Percentiles rank a stretch among this genome's conserved stretches.
Conservation (phyloP, 2,888 invertebrate species). For the Sminthurinus aureus region DNA sequence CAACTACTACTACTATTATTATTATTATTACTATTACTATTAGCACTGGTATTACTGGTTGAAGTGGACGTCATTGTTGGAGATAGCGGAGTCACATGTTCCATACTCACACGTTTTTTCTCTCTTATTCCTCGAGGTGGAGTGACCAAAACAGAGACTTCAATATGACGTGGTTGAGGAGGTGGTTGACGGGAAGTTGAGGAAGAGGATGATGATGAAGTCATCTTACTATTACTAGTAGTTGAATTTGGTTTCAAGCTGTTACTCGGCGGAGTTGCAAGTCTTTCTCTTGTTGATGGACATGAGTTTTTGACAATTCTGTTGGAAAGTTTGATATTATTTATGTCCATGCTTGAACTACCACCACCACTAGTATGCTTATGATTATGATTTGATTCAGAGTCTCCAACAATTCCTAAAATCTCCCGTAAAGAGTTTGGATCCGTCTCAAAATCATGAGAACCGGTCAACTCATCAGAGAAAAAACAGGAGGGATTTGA, state of each 20-base stretch:
- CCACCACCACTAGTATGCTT: conserved; percentile 4
- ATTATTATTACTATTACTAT: conserved; percentile 5
- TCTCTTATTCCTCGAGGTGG: conserved; percentile 50
- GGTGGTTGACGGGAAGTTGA: neutral
- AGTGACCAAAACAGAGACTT: conserved; percentile 57
- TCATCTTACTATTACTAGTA: neutral
- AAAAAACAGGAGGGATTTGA: conserved; percentile 44
- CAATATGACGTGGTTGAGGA: conserved; percentile 51
- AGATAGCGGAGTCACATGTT: conserved; percentile 49
- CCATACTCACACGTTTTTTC: conserved; percentile 53
- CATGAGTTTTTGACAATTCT: conserved; percentile 22
- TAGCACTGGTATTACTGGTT: neutral
- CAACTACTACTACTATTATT: too few relatives aligned
- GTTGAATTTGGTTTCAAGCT: neutral
- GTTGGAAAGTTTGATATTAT: neutral
- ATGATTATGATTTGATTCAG: conserved; percentile 11
- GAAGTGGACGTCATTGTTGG: conserved; percentile 17
- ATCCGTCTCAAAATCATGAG: conserved; percentile 43
- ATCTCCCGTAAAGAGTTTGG: conserved; percentile 47
- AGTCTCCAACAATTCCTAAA: conserved; percentile 25
- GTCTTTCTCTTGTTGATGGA: neutral
- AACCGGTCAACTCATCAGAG: conserved; percentile 16
- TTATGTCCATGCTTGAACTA: conserved; percentile 11
- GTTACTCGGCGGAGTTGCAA: neutral
- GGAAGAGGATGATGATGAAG: neutral